Base-by-base conservation (phyloP, 2,113 vertebrate species). In the Nematolebias whitei region DNA sequence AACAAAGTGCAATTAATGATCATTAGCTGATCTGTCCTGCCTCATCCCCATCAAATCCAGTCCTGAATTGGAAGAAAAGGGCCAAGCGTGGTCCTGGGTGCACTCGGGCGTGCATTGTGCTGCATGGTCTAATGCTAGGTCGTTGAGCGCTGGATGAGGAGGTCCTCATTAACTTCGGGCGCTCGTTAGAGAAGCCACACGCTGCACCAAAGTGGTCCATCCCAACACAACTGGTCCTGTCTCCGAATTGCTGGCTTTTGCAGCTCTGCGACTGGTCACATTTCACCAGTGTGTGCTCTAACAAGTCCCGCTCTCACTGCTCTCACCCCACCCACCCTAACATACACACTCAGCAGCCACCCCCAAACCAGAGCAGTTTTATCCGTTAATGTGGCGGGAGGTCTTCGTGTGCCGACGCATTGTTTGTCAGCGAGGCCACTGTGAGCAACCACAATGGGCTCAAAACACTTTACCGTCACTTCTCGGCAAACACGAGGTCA, bases 371-470 rank as follows among this genome's bases (percentile, higher is more conserved):
- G 63, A 88, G 75, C 94, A 94, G 94, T 96, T 96, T 96, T 94
- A 96, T 95, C 95, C 96, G 94, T 97, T 98, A 95, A 94, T 93
- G 87, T 93, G 93, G 94, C 91, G 94, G 94, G 95, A 91, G 91
- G 94, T 95, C 93, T 91, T 93, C 91, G 85, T 94, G 94, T 95
- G 92, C 92, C 89, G 88, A 83, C 87, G 91, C 92, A 95, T 99
- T 98, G 98, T 98, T 94, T 92, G 59, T 61, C 68, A 84, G 81
- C 93, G 87, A 95, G 95, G 93, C 91, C 84, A 89, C 91, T 91
- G 92, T 98, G 95, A 98, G 91, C 96, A 98, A 97, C 94, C 94
- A 99, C 96, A 99, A 98, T 94, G 93, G 90, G 92, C 94, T 98
- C 98, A 98, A 91, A 97, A 96, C 95, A 92, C 91, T 94, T 99